Conservation (phyloP, 2,113 vertebrate species). For the Grus americana region DNA sequence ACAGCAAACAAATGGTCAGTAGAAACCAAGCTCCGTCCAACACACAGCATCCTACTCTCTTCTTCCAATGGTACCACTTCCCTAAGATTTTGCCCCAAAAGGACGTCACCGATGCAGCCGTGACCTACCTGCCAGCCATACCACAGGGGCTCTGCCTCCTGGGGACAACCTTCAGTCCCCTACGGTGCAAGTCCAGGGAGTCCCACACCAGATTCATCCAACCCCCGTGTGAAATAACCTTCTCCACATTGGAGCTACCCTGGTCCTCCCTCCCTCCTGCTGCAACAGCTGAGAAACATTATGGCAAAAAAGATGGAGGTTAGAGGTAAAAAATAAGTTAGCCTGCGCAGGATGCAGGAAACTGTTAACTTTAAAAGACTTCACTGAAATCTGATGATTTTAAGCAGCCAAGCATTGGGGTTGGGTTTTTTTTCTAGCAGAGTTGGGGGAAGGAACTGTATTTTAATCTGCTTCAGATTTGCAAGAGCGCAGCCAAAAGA, state of each 20-base stretch:
- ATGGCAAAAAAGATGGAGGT: neutral
- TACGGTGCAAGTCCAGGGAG: neutral
- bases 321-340: neutral
- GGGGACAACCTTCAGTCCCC: neutral
- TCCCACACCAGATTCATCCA: neutral
- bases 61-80: neutral
- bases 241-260: neutral
- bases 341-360: conserved; percentile 42
- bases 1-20: rapidly evolving
- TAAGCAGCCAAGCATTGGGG: conserved; percentile 24
- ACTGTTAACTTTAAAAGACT: conserved; percentile 39
- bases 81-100: neutral
- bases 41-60: neutral
- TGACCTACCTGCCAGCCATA: conserved; percentile 5
- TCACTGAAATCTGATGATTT: conserved; percentile 8
- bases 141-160: rapidly evolving
- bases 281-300: neutral
- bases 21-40: neutral
- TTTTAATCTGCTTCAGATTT: conserved; percentile 54
- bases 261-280: neutral
- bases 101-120: rapidly evolving
- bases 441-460: neutral
- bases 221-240: neutral
- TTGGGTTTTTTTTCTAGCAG: neutral
- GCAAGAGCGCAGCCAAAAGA: neutral